phyloP scores from a whole-genome alignment of 2,113 vertebrate species.

The Nyctereutes procyonoides region DNA sequence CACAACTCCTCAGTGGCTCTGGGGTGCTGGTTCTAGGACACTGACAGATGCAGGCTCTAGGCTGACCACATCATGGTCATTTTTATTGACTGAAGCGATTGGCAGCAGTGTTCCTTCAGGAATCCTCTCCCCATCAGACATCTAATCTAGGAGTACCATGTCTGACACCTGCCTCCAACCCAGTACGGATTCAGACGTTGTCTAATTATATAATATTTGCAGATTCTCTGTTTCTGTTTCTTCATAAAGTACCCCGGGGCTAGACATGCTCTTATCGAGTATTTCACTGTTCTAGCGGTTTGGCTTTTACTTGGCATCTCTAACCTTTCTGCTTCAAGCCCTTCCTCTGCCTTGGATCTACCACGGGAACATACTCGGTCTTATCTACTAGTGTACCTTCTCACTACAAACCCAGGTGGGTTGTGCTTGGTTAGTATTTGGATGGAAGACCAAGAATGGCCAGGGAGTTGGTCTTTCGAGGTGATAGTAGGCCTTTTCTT shows the following conservation, averaged over 20 bases:
- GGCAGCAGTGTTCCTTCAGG: neutral
- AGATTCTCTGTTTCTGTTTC: conserved; percentile 3
- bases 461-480: neutral
- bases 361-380: neutral
- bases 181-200: neutral
- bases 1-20: neutral
- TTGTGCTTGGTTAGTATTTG: neutral
- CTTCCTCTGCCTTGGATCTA: neutral
- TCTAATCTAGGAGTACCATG: neutral
- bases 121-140: neutral
- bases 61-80: neutral
- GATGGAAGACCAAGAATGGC: neutral
- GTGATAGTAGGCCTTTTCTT: neutral
- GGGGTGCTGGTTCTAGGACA: neutral
- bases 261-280: neutral
- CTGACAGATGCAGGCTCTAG: neutral
- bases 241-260: neutral
- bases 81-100: neutral
- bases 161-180: neutral
- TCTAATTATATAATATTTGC: neutral
- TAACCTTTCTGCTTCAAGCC: neutral
- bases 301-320: neutral
- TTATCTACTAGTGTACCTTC: neutral
- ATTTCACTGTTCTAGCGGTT: neutral
- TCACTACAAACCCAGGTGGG: neutral